Evolutionary conservation across 2,113 vertebrate species (phyloP).

Genomic region (Trochalopteron elliotii): DNA sequence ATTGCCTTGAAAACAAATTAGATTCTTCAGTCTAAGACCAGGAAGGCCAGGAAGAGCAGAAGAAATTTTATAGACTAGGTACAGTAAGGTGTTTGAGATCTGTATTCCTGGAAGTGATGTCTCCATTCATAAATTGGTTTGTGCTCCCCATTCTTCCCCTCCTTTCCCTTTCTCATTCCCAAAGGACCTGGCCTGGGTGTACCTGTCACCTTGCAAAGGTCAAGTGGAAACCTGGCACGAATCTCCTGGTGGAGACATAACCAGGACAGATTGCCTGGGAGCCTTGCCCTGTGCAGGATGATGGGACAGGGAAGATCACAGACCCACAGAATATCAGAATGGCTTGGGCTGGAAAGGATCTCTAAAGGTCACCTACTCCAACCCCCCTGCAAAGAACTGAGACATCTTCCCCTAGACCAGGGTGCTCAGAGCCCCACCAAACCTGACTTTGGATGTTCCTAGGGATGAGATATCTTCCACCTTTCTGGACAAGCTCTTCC

Average conservation of each 20-base stretch:
- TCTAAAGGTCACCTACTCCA: background rate
- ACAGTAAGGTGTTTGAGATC: background rate
- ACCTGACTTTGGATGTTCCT: background rate
- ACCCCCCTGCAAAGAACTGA: background rate
- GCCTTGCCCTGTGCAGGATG: background rate
- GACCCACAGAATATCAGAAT: background rate
- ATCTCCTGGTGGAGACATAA: background rate
- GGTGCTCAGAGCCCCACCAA: background rate
- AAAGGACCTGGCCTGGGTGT: background rate
- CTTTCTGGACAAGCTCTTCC: background rate
- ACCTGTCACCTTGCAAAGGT: background rate
- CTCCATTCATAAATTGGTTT: background rate
- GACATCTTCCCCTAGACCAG: background rate
- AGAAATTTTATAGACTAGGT: background rate
- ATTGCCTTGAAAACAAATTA: background rate
- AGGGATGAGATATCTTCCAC: background rate
- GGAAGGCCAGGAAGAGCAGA: background rate
- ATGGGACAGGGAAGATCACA: background rate
- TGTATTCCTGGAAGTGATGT: background rate
- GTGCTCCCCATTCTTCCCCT: background rate
- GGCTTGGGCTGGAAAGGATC: too few species aligned
- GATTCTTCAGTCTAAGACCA: background rate
- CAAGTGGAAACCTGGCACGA: fast-evolving
- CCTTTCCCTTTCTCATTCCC: background rate
- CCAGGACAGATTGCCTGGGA: background rate